A percentile compares a stretch with the other conserved stretches of the same genome.
Evolutionary conservation across 2,113 vertebrate genomes (phyloP).

Genomic region (Mohoua ochrocephala): DNA sequence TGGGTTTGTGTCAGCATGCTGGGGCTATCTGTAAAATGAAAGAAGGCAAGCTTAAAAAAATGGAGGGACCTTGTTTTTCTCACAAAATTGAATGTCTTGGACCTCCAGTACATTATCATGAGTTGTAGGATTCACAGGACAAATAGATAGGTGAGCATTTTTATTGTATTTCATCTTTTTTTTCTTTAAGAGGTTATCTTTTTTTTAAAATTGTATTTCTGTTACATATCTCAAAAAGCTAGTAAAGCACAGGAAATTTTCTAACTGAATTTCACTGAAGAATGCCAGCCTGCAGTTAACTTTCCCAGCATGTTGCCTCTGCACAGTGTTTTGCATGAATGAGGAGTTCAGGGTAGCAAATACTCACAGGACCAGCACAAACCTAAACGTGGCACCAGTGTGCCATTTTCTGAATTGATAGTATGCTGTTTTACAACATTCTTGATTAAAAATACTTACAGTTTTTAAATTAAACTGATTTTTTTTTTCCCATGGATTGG

Average conservation of each 20-base stretch:
- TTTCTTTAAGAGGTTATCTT: background rate
- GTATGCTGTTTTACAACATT: background rate
- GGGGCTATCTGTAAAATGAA: background rate
- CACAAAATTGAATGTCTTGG: background rate
- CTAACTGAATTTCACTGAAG: constrained; percentile 7
- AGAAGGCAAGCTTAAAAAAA: background rate
- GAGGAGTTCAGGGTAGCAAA: background rate
- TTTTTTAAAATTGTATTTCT: background rate
- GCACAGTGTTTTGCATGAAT: background rate
- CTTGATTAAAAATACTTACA: background rate
- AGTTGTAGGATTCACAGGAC: background rate
- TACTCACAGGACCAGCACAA: background rate
- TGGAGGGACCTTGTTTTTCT: background rate
- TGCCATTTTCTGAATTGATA: background rate
- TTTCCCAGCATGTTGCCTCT: background rate
- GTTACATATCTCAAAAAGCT: background rate
- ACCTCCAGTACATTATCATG: background rate
- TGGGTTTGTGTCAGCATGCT: background rate
- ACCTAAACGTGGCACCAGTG: background rate
- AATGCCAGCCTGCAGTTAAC: constrained; percentile 26
- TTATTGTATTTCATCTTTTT: background rate
- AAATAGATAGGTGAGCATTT: background rate
- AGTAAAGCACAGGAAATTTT: constrained; percentile 6
- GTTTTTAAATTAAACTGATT: background rate
- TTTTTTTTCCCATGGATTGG: background rate